Evolutionary conservation across 1,140 invertebrate genomes (phyloP), one percentile per base, ranked within the genome.

Genomic region (Cataglyphis hispanica): DNA sequence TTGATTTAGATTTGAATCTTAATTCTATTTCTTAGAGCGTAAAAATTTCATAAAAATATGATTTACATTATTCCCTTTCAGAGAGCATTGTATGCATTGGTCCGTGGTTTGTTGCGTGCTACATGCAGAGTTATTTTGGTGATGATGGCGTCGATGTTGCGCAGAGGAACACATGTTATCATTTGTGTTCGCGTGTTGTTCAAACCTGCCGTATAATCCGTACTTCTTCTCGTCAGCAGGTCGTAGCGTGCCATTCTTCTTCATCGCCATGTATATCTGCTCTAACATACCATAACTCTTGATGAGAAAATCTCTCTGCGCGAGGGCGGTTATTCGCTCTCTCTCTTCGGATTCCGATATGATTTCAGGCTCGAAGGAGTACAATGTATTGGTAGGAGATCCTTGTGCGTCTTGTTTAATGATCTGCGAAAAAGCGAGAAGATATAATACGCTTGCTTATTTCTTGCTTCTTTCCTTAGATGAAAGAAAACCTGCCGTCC

Each of bases 321-420:
- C 95, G 77, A 97, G 87, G 60, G 94, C 91, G 64, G 95, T 95
- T 19, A 96, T 87, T 8, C 97, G 95, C 87, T 97, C 96, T 31
- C 95, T 95, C 90, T 97, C 97, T 88, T 97, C 97, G 2, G 95
- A 95, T 87, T 97, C 96, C 7, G 96, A 95, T 84, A 97, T 97
- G 27, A 95, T 95, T 88, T 96, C 96, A 0, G 97, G 96, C 81
- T 96, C 95, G 88, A 96, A 97, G 0, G 96, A 96, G 37, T 86
- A 88, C 19, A 88, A 60, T 10, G 53, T 70, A 58, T 88, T 87
- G 8, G 16, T 7, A 27, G 72, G 19, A 7, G 86, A n/a, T 50
- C 8, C 16, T 2, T 81, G 50, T 31, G 37, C 11, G 10, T 46
- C 70, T 27, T 90, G 76, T 10, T 89, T 85, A 77, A 85, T 83